Conservation (phyloP, 2,888 invertebrate genomes). For the Nomada flava region DNA sequence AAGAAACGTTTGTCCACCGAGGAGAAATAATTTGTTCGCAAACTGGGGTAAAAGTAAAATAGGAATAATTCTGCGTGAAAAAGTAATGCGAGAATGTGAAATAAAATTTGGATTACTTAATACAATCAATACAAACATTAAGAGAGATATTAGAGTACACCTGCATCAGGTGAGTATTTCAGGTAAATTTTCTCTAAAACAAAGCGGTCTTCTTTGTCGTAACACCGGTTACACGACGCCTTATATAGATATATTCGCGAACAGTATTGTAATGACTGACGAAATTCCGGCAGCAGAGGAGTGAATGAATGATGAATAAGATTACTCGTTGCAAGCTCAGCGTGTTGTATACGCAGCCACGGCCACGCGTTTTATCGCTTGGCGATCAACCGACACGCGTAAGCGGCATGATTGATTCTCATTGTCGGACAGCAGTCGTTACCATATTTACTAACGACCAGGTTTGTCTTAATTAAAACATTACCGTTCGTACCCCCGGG, state of each 20-base stretch:
- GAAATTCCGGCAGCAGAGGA: conserved; percentile 30
- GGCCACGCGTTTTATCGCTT: conserved; percentile 64
- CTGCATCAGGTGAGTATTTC: too few species aligned
- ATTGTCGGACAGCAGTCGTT: conserved; percentile 69
- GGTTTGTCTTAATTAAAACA: conserved; percentile 77
- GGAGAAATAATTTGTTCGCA: too few species aligned
- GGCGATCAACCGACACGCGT: conserved; percentile 70
- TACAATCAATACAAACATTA: too few species aligned
- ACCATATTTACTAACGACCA: conserved; percentile 73
- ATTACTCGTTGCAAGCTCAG: not conserved
- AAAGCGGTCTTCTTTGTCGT: too few species aligned
- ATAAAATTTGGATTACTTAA: too few species aligned
- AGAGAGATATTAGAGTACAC: too few species aligned
- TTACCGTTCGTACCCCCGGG: conserved; percentile 60
- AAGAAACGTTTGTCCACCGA: too few species aligned
- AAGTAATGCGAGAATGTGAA: too few species aligned
- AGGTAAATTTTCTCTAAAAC: too few species aligned
- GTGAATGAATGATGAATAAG: conserved; percentile 45
- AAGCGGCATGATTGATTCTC: conserved; percentile 78
- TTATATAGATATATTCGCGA: not conserved
- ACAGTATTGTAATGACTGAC: conserved; percentile 13
- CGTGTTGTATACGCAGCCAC: conserved; percentile 8
- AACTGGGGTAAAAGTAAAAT: too few species aligned
- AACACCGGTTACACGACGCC: too few species aligned
- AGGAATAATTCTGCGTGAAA: too few species aligned